Conservation (phyloP, 1,140 invertebrate genomes). For the Nymphalis io region DNA sequence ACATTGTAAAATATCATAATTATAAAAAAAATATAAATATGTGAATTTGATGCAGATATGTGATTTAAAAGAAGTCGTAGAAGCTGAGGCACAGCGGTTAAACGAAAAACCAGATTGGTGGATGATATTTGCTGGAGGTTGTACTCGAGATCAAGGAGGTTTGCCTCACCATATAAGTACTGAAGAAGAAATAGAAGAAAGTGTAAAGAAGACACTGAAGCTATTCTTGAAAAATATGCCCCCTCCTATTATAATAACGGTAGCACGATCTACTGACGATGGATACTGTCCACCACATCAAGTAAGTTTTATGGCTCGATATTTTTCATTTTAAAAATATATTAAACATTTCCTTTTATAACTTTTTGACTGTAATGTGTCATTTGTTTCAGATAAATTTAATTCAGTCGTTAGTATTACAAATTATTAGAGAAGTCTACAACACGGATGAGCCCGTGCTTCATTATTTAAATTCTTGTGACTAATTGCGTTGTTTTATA, state of each 20-base stretch:
- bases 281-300: conserved; percentile 89
- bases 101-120: conserved; percentile 88
- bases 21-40: no score
- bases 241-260: conserved; percentile 88
- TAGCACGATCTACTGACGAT: conserved; percentile 91
- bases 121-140: conserved; percentile 90
- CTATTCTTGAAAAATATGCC: conserved; percentile 84
- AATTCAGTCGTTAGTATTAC: conserved; percentile 62
- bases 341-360: neutral
- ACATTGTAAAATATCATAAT: no score
- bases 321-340: neutral
- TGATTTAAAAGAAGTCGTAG: conserved; percentile 69
- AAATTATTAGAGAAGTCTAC: conserved; percentile 59
- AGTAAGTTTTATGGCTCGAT: conserved; percentile 41
- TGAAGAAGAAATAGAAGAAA: conserved; percentile 83
- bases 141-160: conserved; percentile 90
- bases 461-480: conserved; percentile 52
- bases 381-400: conserved; percentile 61
- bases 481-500: conserved; percentile 13
- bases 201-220: conserved; percentile 82
- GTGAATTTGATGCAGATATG: neutral
- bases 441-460: conserved; percentile 57
- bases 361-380: neutral
- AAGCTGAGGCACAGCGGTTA: conserved; percentile 67
- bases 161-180: conserved; percentile 91